Percentiles rank a stretch among this genome's conserved stretches.
phyloP scores from a whole-genome alignment of 1,140 invertebrate species.

The Lethocerus indicus region DNA sequence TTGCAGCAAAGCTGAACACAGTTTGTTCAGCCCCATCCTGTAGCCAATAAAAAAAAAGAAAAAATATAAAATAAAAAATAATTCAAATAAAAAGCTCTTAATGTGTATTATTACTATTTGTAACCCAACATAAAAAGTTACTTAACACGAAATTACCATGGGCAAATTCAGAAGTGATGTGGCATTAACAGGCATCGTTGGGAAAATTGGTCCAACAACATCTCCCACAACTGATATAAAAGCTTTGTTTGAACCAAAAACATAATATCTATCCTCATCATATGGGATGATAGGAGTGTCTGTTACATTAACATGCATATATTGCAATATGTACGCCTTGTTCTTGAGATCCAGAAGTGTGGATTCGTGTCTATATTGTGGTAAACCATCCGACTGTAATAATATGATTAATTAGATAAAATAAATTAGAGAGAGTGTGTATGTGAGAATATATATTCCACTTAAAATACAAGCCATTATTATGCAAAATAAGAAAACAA shows the following conservation, averaged over 20 bases:
- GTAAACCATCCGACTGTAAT: conserved; percentile 70
- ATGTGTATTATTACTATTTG: neutral
- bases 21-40: conserved; percentile 81
- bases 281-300: conserved; percentile 82
- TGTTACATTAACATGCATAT: conserved; percentile 88
- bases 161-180: conserved; percentile 61
- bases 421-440: neutral
- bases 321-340: conserved; percentile 80
- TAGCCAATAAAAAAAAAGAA: conserved; percentile 10
- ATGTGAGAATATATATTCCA: neutral
- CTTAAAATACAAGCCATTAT: neutral
- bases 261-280: conserved; percentile 73
- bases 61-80: neutral
- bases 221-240: conserved; percentile 81
- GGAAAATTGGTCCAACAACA: conserved; percentile 86
- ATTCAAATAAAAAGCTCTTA: neutral
- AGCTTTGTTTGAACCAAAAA: conserved; percentile 84
- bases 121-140: neutral
- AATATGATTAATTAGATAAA: conserved; percentile 20
- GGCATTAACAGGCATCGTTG: conserved; percentile 78
- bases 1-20: conserved; percentile 89
- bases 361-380: conserved; percentile 81
- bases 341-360: conserved; percentile 82
- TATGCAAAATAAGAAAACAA: conserved; percentile 4
- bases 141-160: conserved; percentile 34